Conservation (phyloP, 2,888 invertebrate species). For the Baronia brevicornis region DNA sequence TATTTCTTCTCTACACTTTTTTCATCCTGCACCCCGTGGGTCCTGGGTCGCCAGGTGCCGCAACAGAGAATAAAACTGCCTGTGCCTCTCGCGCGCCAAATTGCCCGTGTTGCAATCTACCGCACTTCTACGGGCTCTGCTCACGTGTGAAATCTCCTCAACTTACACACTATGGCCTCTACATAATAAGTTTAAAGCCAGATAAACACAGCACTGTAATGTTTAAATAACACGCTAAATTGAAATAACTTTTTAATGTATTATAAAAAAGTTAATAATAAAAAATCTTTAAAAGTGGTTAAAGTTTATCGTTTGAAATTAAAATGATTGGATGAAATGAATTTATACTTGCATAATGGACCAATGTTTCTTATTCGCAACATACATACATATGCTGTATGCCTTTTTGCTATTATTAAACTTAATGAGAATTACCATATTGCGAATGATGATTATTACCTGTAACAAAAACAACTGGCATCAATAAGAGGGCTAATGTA, state of each 20-base stretch:
- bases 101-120: slow-evolving; percentile 63
- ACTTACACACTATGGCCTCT: slow-evolving; percentile 50
- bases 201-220: slow-evolving; percentile 18
- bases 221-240: too few species aligned
- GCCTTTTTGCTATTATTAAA: too few species aligned
- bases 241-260: too few species aligned
- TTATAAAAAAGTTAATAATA: too few species aligned
- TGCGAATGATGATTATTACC: slow-evolving; percentile 44
- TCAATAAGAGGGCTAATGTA: slow-evolving; percentile 31
- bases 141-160: slow-evolving; percentile 65
- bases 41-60: slow-evolving; percentile 57
- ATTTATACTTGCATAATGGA: too few species aligned
- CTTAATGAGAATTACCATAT: too few species aligned
- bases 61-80: slow-evolving; percentile 51
- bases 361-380: too few species aligned
- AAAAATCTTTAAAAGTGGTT: too few species aligned
- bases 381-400: too few species aligned
- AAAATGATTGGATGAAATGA: too few species aligned
- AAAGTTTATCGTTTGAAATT: too few species aligned
- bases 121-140: slow-evolving; percentile 59
- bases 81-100: slow-evolving; percentile 58
- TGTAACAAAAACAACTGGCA: slow-evolving; percentile 53
- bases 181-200: slow-evolving; percentile 34
- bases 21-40: slow-evolving; percentile 34
- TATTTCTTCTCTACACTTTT: slow-evolving; percentile 26